Evolutionary conservation across 1,140 invertebrate species (phyloP), one percentile per base, ranked within the genome.

Genomic region (Ylistrum balloti): DNA sequence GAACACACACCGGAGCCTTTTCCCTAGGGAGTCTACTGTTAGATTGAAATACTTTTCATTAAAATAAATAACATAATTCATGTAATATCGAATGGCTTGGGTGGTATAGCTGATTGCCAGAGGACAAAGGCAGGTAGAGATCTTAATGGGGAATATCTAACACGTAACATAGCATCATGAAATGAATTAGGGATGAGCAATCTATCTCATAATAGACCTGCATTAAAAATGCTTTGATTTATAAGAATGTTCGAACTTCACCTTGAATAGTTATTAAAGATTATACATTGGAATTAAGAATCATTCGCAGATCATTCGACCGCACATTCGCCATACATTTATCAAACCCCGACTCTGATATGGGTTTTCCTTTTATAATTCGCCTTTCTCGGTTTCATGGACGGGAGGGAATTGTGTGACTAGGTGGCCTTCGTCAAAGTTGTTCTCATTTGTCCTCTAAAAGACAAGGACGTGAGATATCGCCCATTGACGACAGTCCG

Each of bases 41-140:
- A 74, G 56, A 74, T 74, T 74, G 56, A 74, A 74, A 74, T 74
- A 28, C 9, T 74, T 74, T 74, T 74, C 56, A 74, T 74, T 74
- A 74, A 74, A 74, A 74, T 74, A 74, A 74, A 74, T 74, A 74
- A 74, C 56, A 74, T 74, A 74, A 74, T 74, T 74, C 56, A 74
- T n/a, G 56, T 28, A 74, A 74, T 28, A 74, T 74, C 56, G n/a
- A 74, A 17, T 74, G 56, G 56, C 56, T 28, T 74, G 56, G 56
- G 56, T 74, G 56, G 56, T 17, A 74, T n/a, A 9, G 56, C 35
- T 5, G 22, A 74, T 1, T 74, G 56, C 56, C 56, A n/a, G 22
- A 74, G 56, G 22, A 28, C 56, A 74, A 20, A n/a, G n/a, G 1
- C 56, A n/a, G 22, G 20, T 74, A n/a, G 15, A 74, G 56, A n/a